A percentile compares a stretch with the other conserved stretches of the same genome.
Conservation (phyloP, 2,113 vertebrate genomes). For the Platichthys stellatus region DNA sequence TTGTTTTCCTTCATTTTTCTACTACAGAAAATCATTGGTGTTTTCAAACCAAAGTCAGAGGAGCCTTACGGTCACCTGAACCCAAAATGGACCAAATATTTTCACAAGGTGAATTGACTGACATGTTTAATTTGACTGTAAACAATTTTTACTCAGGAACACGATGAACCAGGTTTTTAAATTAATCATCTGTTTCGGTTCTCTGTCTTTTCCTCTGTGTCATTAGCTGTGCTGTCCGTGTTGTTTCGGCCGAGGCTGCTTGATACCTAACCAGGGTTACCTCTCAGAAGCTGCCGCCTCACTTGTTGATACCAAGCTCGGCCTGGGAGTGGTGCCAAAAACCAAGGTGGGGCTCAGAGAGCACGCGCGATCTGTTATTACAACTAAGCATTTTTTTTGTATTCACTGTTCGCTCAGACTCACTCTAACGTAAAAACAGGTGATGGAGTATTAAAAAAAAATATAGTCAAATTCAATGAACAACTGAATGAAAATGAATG, state of each 20-base stretch:
- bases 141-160: neutral
- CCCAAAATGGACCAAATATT: conserved; percentile 99
- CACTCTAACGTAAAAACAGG: neutral
- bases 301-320: conserved; percentile 93
- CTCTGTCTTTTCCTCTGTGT: neutral
- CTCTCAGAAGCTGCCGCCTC: conserved; percentile 95
- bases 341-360: conserved; percentile 88
- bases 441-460: neutral
- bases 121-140: conserved; percentile 70
- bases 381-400: neutral
- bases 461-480: neutral
- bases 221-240: conserved; percentile 91
- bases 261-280: conserved; percentile 97
- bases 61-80: conserved; percentile 98
- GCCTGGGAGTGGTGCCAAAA: conserved; percentile 93
- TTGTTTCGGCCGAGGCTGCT: conserved; percentile 96
- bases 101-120: conserved; percentile 91
- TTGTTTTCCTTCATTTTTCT: neutral
- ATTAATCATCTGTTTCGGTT: neutral
- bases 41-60: conserved; percentile 99
- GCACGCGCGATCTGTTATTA: neutral
- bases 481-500: neutral
- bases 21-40: conserved; percentile 90
- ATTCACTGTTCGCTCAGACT: neutral
- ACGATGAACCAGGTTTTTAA: too few species aligned